Evolutionary conservation across 2,797 vertebrate species (phyloP), one percentile per base, ranked within the genome.

Genomic region (Microctenopoma steveboyesi): DNA sequence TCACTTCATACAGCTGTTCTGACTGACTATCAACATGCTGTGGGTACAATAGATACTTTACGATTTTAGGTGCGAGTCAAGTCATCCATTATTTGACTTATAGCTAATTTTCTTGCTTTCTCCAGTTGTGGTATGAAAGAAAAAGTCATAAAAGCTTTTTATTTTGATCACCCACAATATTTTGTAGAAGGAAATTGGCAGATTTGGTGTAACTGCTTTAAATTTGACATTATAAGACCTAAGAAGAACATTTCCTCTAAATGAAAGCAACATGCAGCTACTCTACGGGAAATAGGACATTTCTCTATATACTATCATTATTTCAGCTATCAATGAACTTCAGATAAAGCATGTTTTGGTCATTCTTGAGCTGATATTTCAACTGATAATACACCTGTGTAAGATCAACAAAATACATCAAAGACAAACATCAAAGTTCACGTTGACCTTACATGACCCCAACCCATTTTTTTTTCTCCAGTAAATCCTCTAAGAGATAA

Each of bases 381-480:
- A 81, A 65, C 78, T 55, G 43, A 78, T 78, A 79, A 74, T 46
- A 53, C 46, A 61, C 42, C 70, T 61, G 45, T 50, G 48, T 1
- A 49, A 54, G 55, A 79, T 71, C 37, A 42, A 63, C 57, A 54
- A 3, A 27, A 49, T 61, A 46, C 22, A 22, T 22, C 22, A 22
- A 22, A 71, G 52, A 61, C 63, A 69, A 30, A 72, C 56, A 89
- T 87, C 68, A 82, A 75, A 84, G 82, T 16, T 16, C 22, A 16
- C 2, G 10, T 45, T 83, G 66, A 80, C 79, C 78, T 60, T 51
- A 64, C 37, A 49, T 67, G 48, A 72, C 66, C 54, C 69, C 0
- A 33, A n/a, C 28, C 22, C 9, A 33, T 5, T 40, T 50, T 57
- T 43, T 55, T 18, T 37, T 30, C 54, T 62, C 40, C 47, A 2